These are phyloP conservation scores for Aphelocoma californica DNA, from an alignment of 2,797 vertebrate species.

Conservation along the genomic window DNA sequence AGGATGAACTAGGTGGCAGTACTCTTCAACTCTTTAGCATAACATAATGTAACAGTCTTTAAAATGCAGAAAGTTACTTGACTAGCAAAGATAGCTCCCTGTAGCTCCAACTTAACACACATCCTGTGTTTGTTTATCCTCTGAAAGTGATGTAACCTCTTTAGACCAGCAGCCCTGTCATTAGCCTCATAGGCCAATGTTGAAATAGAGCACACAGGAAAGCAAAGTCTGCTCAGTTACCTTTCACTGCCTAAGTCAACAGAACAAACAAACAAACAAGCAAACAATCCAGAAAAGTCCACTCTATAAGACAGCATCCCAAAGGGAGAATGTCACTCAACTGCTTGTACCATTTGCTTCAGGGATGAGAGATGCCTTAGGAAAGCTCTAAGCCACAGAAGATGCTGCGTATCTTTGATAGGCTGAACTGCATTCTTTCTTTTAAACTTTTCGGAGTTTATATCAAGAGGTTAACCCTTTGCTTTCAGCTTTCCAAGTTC, in stretches of 20 bases:
- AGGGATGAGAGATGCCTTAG: neutral
- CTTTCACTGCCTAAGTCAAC: neutral
- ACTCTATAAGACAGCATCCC: neutral
- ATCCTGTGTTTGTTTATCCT: neutral
- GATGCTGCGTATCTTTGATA: neutral
- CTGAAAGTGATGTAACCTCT: neutral
- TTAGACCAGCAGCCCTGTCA: neutral
- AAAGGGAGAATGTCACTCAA: neutral
- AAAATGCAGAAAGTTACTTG: conserved; percentile 27
- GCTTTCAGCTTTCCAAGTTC: neutral
- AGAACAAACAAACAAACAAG: neutral
- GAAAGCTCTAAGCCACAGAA: conserved; percentile 22
- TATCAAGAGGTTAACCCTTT: neutral
- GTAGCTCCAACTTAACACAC: neutral
- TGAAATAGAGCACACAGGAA: neutral
- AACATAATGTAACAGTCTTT: conserved; percentile 9
- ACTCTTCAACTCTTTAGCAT: conserved; percentile 47
- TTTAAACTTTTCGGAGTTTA: neutral
- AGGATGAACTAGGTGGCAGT: conserved; percentile 65
- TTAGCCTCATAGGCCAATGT: neutral
- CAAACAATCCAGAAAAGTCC: neutral
- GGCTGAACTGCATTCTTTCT: neutral
- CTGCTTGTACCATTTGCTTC: neutral
- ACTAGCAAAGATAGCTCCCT: neutral
- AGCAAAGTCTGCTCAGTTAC: neutral